Evolutionary conservation across 2,888 invertebrate species (phyloP).

Genomic region (Hecatera dysodea): DNA sequence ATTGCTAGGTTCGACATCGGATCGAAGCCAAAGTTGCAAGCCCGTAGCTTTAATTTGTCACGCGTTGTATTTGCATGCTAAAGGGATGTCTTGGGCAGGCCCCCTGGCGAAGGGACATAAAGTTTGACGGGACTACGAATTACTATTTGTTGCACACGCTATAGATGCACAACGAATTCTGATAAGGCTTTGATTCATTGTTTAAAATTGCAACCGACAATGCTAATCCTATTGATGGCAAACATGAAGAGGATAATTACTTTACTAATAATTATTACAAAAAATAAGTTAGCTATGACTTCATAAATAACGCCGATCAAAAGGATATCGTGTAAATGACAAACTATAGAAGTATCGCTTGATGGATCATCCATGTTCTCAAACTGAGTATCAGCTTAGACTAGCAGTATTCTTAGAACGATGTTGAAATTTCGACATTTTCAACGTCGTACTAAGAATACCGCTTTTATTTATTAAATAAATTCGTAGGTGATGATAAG

Average conservation of each 20-base stretch:
- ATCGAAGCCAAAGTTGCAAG: constrained; percentile 47
- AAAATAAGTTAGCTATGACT: neutral
- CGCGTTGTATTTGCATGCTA: constrained; percentile 78
- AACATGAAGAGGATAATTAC: neutral
- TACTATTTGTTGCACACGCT: constrained; percentile 39
- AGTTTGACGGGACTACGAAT: constrained; percentile 70
- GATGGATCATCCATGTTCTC: constrained; percentile 32
- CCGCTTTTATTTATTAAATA: neutral
- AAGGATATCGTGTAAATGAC: constrained; percentile 38
- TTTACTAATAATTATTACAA: neutral
- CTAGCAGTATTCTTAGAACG: constrained; percentile 25
- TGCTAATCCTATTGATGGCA: neutral
- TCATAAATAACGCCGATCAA: neutral
- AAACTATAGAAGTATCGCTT: constrained; percentile 19
- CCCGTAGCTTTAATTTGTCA: constrained; percentile 78
- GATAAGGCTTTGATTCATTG: constrained; percentile 28
- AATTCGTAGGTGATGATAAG: neutral
- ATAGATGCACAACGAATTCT: constrained; percentile 30
- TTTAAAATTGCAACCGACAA: neutral
- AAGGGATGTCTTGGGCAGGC: constrained; percentile 68
- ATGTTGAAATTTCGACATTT: constrained; percentile 5
- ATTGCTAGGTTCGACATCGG: constrained; percentile 32
- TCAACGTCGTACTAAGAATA: too few species aligned
- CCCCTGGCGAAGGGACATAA: constrained; percentile 72
- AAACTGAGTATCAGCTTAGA: neutral